Evolutionary conservation across 2,888 invertebrate species (phyloP), one percentile per base, ranked within the genome.

Genomic region (Mystacides longicornis): DNA sequence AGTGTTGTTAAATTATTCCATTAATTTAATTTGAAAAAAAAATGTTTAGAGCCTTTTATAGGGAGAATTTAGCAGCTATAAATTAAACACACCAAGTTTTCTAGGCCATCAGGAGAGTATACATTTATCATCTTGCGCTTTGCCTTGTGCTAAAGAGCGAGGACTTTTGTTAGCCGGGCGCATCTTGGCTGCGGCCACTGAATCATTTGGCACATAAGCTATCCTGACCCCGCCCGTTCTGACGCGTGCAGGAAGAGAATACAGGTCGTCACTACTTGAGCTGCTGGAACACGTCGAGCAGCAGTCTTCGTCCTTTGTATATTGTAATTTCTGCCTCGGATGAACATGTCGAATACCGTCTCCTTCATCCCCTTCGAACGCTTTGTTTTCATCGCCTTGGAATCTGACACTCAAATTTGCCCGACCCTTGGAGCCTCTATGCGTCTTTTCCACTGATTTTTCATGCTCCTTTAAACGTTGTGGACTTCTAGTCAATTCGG

Each of bases 151-250:
- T 66, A 48, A 14, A 7, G 65, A 65, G 51, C 1, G 70, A 68
- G 48, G 70, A 69, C 56, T 69, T 67, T 69, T 23, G 19, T n/a
- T 49, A 19, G 55, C 77, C 63, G 86, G 78, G 53, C 86, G 81
- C 59, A 87, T 79, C 64, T 85, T 80, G 49, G 90, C 90, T 67
- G 87, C 87, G 55, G 92, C 92, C 49, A 93, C 79, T 3, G 91
- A 89, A 72, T 93, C 93, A 71, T 93, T 93, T 63, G 93, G 93
- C 62, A 94, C 93, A 73, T 94, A 95, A 9, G 93, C 91, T 65
- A 93, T 92, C 63, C 93, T 75, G 14, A 93, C 91, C 42, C 93
- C 93, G 54, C 90, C 90, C 68, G 91, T 91, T 51, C 89, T 89
- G 56, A 89, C 78, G 63, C 91, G 74, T 42, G 91, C 85, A 2